Evolutionary conservation across 2,113 vertebrate genomes (phyloP), one percentile per base, ranked within the genome.

Genomic region (Mustela nigripes): DNA sequence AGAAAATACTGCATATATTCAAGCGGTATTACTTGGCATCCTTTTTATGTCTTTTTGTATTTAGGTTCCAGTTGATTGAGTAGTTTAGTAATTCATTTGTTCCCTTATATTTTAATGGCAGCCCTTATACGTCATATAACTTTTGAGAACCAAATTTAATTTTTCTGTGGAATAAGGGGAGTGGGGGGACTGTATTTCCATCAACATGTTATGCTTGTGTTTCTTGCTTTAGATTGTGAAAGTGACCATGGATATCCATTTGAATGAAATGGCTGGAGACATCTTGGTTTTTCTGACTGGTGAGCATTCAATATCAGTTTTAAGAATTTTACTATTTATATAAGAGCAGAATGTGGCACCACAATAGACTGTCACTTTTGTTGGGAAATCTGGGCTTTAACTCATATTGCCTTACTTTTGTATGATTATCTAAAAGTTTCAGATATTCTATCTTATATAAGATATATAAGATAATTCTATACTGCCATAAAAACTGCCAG

Each of bases 271-370:
- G 95, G 98, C 99, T 79, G 99, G 99, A 0, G 99, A 99, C 96
- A 99, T 99, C 98, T 98, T 99, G 92, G 99, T 99, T 93, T 99
- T 99, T 98, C 98, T 99, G 87, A 99, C 99, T 95, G 99, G 99
- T 99, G 90, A 97, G 98, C 36, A 16, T 94, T 94, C 28, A 89
- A 88, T 74, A 73, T 88, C 69, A 71, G 26, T 9, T 95, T 95
- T 86, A 65, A 96, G 83, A 96, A 82, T 92, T 65, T 63, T 71
- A 62, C 19, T 67, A 2, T 80, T 96, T 79, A 1, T 90, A 45
- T 90, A 58, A 36, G 11, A 39, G 21, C 28, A 4, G 8, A 58
- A 22, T 62, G 11, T 65, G 31, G 56, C 50, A 60, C 22, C 18
- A 58, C 1, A 42, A 21, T 87, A 28, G 36, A 91, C 2, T 95